Base-by-base conservation (phyloP, 1,140 invertebrate genomes). In the Mamestra configurata region DNA sequence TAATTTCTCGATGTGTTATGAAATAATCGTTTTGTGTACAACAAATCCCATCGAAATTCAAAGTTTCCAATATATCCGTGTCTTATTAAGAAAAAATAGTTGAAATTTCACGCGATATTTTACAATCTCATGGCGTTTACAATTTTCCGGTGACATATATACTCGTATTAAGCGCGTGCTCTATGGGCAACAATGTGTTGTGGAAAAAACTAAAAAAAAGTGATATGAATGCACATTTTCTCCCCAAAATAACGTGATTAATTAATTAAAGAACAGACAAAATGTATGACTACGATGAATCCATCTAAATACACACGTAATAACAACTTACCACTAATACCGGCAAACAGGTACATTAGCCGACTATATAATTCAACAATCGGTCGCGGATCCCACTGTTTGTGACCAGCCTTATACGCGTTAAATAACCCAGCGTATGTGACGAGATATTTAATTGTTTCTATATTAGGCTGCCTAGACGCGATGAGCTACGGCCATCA, bases 391-490 rank as follows among this genome's bases (percentile, higher is more conserved):
- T 27, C 46, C 37, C 24, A 35, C 15, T 2, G 68, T 53, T 31
- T 51, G 68, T 22, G 49, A 24, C 27, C 46, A 8, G 68, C 68
- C 27, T 51, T 49, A 70, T 18, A 10, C 53, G 22, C n/a, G 35
- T 73, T 55, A 59, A 71, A 71, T 71, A 71, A 71, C 51, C 68
- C 35, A 71, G 5, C 27, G 10, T 7, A 53, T 35, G 27, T 71
- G 46, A 71, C 68, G 46, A 31, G 68, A 71, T 71, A 53, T 71
- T 75, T 75, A 75, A 75, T 57, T 37, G 53, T 75, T 64, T 59
- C 71, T 77, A 77, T 53, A 77, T 77, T 68, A 77, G 75, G 75
- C 59, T 66, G 75, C 55, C 75, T 77, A 77, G 75, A 77, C 75
- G 20, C 72, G 27, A 68, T 77, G 75, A 77, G 75, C 43, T 13